Evolutionary conservation across 2,888 invertebrate species (phyloP).

Genomic region (Diarsia brunnea): DNA sequence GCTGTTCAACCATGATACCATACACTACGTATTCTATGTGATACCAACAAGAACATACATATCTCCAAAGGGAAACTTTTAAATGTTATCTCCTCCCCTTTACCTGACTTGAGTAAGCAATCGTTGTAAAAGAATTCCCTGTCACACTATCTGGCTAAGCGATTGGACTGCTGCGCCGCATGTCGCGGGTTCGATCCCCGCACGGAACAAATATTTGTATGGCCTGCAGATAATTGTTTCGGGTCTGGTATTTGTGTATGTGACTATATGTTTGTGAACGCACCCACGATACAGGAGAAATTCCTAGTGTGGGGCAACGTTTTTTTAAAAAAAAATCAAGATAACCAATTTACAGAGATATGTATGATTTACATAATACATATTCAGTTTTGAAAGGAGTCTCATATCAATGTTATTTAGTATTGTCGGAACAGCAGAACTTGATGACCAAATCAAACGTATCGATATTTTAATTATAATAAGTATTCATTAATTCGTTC

Average conservation of each 20-base stretch:
- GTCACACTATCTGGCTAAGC: no score
- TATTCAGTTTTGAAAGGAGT: neutral
- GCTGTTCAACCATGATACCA: constrained; percentile 2
- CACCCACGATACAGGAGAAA: no score
- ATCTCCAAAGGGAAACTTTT: neutral
- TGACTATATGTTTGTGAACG: no score
- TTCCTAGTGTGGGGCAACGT: no score
- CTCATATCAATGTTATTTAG: neutral
- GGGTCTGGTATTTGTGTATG: no score
- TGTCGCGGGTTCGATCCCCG: no score
- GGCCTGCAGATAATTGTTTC: no score
- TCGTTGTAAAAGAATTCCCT: neutral
- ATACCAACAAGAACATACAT: neutral
- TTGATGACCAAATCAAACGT: neutral
- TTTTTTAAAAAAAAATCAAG: no score
- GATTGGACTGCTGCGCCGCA: no score
- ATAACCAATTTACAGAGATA: no score
- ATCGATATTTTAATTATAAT: neutral
- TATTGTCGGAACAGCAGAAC: neutral
- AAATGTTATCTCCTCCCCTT: neutral
- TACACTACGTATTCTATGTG: neutral
- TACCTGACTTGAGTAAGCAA: neutral
- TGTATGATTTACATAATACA: neutral
- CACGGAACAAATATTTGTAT: no score
- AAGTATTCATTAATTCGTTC: neutral